phyloP scores from a whole-genome alignment of 2,113 vertebrate species.

The Elephantulus edwardii region DNA sequence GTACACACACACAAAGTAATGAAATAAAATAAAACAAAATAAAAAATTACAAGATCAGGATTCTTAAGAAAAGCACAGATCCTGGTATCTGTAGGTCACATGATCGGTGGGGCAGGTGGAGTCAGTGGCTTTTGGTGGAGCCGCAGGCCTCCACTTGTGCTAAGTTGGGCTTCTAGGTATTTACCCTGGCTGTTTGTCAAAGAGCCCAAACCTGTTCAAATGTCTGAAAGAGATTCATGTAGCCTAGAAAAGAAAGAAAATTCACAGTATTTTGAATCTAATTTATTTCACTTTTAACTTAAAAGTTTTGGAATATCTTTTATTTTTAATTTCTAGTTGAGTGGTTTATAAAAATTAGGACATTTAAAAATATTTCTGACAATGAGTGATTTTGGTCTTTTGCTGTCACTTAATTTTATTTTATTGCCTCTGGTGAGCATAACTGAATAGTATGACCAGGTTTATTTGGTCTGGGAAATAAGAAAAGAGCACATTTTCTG shows the following conservation, averaged over 20 bases:
- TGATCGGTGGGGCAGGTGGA: background rate
- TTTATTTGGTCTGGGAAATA: background rate
- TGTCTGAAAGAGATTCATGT: background rate
- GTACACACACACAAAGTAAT: no score
- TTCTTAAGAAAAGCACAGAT: background rate
- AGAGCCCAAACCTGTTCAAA: background rate
- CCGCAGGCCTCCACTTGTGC: background rate
- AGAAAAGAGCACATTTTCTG: background rate
- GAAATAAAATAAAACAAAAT: no score
- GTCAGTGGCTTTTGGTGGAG: background rate
- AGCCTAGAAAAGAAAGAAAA: background rate
- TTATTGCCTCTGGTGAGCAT: background rate
- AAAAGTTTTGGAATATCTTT: background rate
- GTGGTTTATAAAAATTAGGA: background rate
- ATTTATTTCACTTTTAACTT: background rate
- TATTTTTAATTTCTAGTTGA: background rate
- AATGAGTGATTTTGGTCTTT: background rate
- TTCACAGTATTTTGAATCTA: background rate
- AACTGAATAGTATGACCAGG: background rate
- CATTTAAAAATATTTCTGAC: no score
- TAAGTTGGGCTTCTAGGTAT: background rate
- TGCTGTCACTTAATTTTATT: background rate
- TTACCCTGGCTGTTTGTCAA: background rate
- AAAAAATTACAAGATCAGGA: background rate
- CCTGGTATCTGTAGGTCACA: background rate